phyloP scores from a whole-genome alignment of 2,797 vertebrate species.

The Rhinoraja longicauda region DNA sequence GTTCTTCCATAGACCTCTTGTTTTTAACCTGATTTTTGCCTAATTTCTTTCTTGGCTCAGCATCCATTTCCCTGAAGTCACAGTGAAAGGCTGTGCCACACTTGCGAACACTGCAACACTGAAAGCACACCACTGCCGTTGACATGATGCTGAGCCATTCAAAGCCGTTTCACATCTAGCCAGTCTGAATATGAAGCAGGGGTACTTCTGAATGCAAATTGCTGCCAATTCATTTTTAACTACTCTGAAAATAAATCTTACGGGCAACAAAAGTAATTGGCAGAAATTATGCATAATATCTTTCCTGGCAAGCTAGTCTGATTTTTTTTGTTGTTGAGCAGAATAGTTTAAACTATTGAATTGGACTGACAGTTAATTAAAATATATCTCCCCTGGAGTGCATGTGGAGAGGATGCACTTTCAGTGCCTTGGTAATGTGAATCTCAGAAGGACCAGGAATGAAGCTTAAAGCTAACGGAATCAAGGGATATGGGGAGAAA shows the following conservation, averaged over 20 bases:
- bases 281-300: background rate
- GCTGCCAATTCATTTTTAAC: background rate
- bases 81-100: background rate
- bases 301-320: slow-evolving; percentile 13
- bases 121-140: background rate
- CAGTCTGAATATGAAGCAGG: background rate
- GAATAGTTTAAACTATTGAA: background rate
- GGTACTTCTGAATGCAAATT: background rate
- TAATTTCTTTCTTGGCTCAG: background rate
- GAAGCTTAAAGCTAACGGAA: background rate
- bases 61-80: background rate
- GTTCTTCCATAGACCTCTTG: background rate
- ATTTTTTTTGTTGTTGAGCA: background rate
- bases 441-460: too few relatives aligned
- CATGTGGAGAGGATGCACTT: background rate
- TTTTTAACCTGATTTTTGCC: background rate
- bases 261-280: background rate
- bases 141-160: background rate
- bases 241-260: background rate
- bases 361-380: background rate
- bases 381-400: background rate
- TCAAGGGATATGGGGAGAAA: too few relatives aligned
- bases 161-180: background rate
- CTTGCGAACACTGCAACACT: background rate
- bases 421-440: background rate